Percentiles rank a stretch among this genome's conserved stretches.
phyloP scores from a whole-genome alignment of 2,113 vertebrate genomes.

The Ammodytes marinus region DNA sequence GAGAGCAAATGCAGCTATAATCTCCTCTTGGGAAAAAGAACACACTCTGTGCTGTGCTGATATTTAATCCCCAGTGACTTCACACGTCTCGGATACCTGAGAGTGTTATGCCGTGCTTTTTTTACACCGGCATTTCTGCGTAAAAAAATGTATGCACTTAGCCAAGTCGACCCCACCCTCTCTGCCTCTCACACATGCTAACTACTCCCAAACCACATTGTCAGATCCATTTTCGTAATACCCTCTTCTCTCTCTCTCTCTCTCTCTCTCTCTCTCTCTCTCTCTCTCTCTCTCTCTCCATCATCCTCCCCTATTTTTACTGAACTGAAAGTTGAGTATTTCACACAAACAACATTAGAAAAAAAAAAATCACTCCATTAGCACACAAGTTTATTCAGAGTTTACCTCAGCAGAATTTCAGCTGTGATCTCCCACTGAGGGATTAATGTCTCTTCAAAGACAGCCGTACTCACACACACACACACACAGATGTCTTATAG shows the following conservation, averaged over 20 bases:
- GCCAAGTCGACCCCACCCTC: constrained; percentile 55
- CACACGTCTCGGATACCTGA: not conserved
- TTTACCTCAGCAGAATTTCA: constrained; percentile 58
- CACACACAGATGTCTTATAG: constrained; percentile 15
- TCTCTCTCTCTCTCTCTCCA: not conserved
- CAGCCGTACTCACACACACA: constrained; percentile 12
- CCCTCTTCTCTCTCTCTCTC: not conserved
- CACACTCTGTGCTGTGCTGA: not conserved
- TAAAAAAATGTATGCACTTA: constrained; percentile 60
- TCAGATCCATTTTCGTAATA: constrained; percentile 22
- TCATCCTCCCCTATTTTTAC: not conserved
- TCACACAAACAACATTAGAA: not conserved
- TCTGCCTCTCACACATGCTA: constrained; percentile 37
- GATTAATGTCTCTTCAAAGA: constrained; percentile 66
- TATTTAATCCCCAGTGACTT: constrained; percentile 5
- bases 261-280: constrained; percentile 11
- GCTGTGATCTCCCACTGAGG: constrained; percentile 45
- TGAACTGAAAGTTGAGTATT: not conserved
- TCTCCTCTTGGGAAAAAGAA: not conserved
- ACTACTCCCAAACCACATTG: constrained; percentile 24
- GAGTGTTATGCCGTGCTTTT: not conserved
- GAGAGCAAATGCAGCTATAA: not conserved
- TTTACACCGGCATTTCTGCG: constrained; percentile 25
- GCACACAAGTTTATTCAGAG: constrained; percentile 43
- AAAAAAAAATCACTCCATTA: constrained; percentile 16